Evolutionary conservation across 2,888 invertebrate genomes (phyloP).

Genomic region (Amblyjoppa proteus): DNA sequence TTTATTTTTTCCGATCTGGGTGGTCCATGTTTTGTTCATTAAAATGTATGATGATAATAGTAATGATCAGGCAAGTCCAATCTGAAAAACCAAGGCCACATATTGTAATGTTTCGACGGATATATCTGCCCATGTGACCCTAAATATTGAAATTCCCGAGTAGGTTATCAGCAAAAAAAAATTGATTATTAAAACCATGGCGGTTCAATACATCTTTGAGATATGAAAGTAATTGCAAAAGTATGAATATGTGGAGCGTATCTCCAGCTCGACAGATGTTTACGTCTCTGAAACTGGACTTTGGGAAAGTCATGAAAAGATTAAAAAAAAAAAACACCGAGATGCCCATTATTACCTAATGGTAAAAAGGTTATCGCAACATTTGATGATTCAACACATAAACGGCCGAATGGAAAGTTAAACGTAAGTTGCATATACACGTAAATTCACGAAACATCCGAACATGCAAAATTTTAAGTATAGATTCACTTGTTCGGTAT

Average conservation of each 20-base stretch:
- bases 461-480: no score
- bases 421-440: no score
- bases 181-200: background rate
- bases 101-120: background rate
- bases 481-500: no score
- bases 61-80: background rate
- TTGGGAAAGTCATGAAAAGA: background rate
- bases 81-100: background rate
- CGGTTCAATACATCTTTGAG: background rate
- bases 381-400: background rate
- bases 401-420: no score
- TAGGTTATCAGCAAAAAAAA: background rate
- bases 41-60: no score
- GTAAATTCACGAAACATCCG: no score
- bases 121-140: background rate
- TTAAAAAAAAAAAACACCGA: background rate
- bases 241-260: background rate
- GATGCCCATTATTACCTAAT: background rate
- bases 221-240: background rate
- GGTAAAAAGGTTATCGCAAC: background rate
- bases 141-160: background rate
- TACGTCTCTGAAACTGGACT: background rate
- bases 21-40: no score
- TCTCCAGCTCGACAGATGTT: background rate
- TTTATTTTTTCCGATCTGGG: no score